Base-by-base conservation (phyloP, 2,888 invertebrate genomes). In the Anoncus sp. region DNA sequence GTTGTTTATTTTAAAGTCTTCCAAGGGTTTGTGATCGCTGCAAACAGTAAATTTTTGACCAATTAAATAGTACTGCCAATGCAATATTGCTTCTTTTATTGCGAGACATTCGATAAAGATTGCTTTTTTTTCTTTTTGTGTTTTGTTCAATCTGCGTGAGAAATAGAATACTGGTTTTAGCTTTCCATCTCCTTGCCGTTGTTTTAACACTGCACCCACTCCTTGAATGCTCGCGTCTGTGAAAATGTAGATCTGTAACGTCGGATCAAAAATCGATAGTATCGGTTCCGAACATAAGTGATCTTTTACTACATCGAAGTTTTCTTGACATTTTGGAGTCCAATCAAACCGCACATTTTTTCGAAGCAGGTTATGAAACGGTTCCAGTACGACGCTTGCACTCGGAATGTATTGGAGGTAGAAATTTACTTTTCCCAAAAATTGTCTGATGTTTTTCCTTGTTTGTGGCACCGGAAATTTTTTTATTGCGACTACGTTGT, bases 201-300 rank as follows among this genome's bases (percentile, higher is more conserved):
- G n/a, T n/a, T n/a, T n/a, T n/a, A n/a, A n/a, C n/a, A n/a, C n/a
- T n/a, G n/a, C n/a, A n/a, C n/a, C n/a, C n/a, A n/a, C n/a, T n/a
- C n/a, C n/a, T n/a, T n/a, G n/a, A n/a, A n/a, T n/a, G n/a, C n/a
- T n/a, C n/a, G n/a, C n/a, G n/a, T n/a, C n/a, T n/a, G n/a, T n/a
- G n/a, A n/a, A n/a, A n/a, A 81, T 77, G 40, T 59, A 40, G 35
- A 65, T 75, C 14, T 59, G 71, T 27, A 59, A 49, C 24, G 70
- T 63, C 22, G 51, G 70, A 55, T 77, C 69, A 74, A 57, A 77
- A 59, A 77, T 77, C 55, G 77, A 73, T 63, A 74, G 47, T 47
- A 63, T 51, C 51, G 74, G 77, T 40, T 62, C 47, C 14, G 77
- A 63, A 40, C 74, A 47, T 14, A 74, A 31, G 20, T 81, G 69